Evolutionary conservation across 1,140 invertebrate species (phyloP), one percentile per base, ranked within the genome.

Genomic region (Aphelenchoides besseyi): DNA sequence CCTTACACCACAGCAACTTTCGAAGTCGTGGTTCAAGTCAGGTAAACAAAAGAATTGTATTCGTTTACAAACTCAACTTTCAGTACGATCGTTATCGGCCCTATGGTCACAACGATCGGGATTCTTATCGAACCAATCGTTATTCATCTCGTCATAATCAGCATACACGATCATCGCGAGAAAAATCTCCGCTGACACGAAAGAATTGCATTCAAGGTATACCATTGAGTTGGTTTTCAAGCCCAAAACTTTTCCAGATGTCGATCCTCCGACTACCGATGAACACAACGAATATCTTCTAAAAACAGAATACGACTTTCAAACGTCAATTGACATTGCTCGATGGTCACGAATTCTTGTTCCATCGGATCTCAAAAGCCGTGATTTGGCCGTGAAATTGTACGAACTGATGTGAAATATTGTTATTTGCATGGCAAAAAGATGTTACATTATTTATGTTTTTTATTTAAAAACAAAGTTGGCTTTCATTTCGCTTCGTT

Each of bases 281-380:
- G 75, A 78, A 28, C 68, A 79, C 71, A 79, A 77, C 57, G 72
- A 76, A 33, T 30, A 73, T 59, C 33, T 75, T 33, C 61, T 69
- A 16, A 57, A 70, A 23, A 55, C 48, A 23, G 68, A 68, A 33
- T 55, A 28, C 16, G 75, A 77, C 28, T 71, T 75, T 8, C 41
- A 57, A n/a, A 68, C 62, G 5, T 35, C 70, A 16, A 35, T 77
- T 12, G 77, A 79, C 33, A 54, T 63, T 0, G 63, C 71, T 26
- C 73, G 77, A 41, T 77, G 68, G 66, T 72, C 70, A 0, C 26
- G 59, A 2, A 33, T 54, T 48, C 30, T 33, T 8, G 57, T 74
- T 48, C 72, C 72, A 53, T 29, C 35, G 12, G 72, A 74, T 28
- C 33, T 35, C 23, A 67, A 52, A 36, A 35, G 36, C 3, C 55